These are phyloP conservation scores for Uloborus diversus DNA, from an alignment of 1,140 invertebrate genomes.

Conservation along the genomic window DNA sequence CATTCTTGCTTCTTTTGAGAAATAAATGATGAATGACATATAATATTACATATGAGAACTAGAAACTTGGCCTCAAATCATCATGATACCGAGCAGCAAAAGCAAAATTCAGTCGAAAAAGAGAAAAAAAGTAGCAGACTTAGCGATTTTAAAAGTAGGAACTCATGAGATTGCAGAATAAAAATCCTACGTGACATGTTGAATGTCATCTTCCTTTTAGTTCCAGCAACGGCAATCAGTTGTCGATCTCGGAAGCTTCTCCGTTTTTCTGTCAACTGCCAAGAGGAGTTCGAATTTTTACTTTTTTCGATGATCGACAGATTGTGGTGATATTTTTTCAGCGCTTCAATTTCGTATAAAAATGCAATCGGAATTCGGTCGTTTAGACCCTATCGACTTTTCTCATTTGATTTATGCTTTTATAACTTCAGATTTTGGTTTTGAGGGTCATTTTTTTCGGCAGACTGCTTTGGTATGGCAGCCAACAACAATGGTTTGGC, in stretches of 20 bases:
- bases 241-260: slow-evolving; percentile 41
- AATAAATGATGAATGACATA: too few relatives aligned
- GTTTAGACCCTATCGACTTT: too few relatives aligned
- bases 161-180: slow-evolving; percentile 54
- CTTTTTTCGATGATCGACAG: slow-evolving; percentile 44
- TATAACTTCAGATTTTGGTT: too few relatives aligned
- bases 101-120: too few relatives aligned
- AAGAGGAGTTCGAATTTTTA: background rate
- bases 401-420: too few relatives aligned
- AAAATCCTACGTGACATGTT: slow-evolving; percentile 52
- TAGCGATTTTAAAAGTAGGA: slow-evolving; percentile 47
- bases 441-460: too few relatives aligned
- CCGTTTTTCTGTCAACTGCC: slow-evolving; percentile 38
- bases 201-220: slow-evolving; percentile 28
- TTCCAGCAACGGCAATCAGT: slow-evolving; percentile 33
- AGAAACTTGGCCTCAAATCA: too few relatives aligned
- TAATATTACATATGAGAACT: too few relatives aligned
- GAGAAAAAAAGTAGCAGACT: slow-evolving; percentile 20
- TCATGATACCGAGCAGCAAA: too few relatives aligned
- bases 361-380: slow-evolving; percentile 43
- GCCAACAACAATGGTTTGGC: too few relatives aligned
- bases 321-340: slow-evolving; percentile 46
- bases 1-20: too few relatives aligned
- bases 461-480: too few relatives aligned
- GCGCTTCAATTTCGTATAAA: background rate